Evolutionary conservation across 1,140 invertebrate genomes (phyloP).

Genomic region (Cepaea nemoralis): DNA sequence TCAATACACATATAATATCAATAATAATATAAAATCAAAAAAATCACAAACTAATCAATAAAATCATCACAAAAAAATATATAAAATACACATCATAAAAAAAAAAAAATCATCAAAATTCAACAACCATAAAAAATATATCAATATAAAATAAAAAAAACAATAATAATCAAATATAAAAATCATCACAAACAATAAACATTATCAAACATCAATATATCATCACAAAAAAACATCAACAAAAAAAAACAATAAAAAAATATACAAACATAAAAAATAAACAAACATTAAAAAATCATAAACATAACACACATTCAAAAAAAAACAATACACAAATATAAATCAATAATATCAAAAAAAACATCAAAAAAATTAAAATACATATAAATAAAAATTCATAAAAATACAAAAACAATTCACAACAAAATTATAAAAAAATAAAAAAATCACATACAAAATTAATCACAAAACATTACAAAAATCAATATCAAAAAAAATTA

Average conservation of each 20-base stretch:
- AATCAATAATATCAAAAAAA: not conserved
- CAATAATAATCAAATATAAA: slow-evolving; percentile 1
- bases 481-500: too few species aligned
- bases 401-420: not conserved
- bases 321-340: not conserved
- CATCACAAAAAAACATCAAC: not conserved
- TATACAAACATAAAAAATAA: not conserved
- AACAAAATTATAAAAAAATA: too few species aligned
- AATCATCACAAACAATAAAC: not conserved
- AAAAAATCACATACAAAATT: too few species aligned
- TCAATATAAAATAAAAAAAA: not conserved
- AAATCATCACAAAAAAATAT: not conserved
- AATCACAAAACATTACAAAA: too few species aligned
- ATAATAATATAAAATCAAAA: not conserved
- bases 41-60: not conserved
- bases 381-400: not conserved
- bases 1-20: not conserved
- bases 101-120: not conserved
- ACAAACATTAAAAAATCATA: too few species aligned
- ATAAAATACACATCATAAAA: not conserved
- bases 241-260: not conserved
- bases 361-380: not conserved
- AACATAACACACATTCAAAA: not conserved
- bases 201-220: not conserved
- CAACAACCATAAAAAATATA: not conserved